Conservation (phyloP, 2,888 invertebrate species). For the Lepas anatifera region DNA sequence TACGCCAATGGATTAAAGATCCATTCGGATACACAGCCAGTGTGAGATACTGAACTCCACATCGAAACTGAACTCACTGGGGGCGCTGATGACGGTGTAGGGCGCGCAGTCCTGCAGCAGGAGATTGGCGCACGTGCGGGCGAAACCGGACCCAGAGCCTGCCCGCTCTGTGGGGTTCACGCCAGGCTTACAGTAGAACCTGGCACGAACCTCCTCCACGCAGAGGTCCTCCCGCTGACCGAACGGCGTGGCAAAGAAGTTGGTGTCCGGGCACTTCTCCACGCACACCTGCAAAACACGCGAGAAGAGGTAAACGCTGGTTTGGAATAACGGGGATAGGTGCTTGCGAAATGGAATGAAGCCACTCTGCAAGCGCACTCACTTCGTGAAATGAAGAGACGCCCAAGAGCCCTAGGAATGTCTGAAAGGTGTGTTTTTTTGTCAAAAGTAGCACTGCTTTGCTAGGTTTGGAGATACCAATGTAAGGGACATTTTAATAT, state of each 20-base stretch:
- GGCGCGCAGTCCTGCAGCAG: not conserved
- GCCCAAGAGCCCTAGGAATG: no score
- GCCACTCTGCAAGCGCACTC: no score
- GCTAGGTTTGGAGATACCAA: no score
- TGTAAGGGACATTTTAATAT: no score
- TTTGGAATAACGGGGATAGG: no score
- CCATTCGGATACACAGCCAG: not conserved
- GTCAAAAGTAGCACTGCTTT: no score
- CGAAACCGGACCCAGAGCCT: not conserved
- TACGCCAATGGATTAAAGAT: no score
- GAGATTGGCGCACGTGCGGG: conserved; percentile 6
- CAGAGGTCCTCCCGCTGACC: not conserved
- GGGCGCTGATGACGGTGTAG: conserved; percentile 1
- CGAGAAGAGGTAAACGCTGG: no score
- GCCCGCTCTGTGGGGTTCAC: not conserved
- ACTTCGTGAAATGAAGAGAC: no score
- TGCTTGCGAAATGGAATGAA: no score
- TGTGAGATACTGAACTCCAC: not conserved
- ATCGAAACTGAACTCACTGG: not conserved
- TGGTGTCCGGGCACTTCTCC: not conserved
- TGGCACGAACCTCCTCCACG: not conserved
- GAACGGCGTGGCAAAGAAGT: not conserved
- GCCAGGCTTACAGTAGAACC: not conserved
- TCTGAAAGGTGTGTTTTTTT: no score
- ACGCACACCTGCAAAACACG: not conserved